These are phyloP conservation scores for Aplysina aerophoba DNA, from an alignment of 37 sponge, comb jelly and placozoan species.

Conservation along the genomic window DNA sequence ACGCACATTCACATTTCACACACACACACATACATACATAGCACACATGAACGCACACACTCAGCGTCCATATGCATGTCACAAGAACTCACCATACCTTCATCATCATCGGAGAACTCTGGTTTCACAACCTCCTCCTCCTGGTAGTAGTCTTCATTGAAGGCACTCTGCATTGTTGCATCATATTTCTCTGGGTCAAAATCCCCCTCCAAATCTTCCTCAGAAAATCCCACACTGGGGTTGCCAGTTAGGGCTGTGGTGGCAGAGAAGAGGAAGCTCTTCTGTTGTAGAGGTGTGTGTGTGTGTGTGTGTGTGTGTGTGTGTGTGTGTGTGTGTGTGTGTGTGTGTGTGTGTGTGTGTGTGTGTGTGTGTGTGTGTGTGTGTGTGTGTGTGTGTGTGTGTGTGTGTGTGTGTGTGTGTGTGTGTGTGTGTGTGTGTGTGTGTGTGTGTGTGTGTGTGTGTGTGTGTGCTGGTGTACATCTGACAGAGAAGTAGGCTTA, in stretches of 20 bases:
- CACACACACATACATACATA: constrained; percentile 23
- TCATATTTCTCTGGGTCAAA: constrained; percentile 91
- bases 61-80: too few relatives aligned
- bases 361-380: too few relatives aligned
- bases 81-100: constrained; percentile 13
- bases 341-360: too few relatives aligned
- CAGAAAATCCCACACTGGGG: constrained; percentile 70
- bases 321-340: too few relatives aligned
- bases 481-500: too few relatives aligned
- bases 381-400: too few relatives aligned
- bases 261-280: background rate
- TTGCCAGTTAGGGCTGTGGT: constrained; percentile 76
- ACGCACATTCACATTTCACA: constrained; percentile 3
- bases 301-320: too few relatives aligned
- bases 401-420: too few relatives aligned
- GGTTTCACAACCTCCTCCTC: constrained; percentile 69
- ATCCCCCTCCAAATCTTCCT: constrained; percentile 77
- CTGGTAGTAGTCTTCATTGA: constrained; percentile 68
- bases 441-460: too few relatives aligned
- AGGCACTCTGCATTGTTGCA: constrained; percentile 67
- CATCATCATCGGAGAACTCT: constrained; percentile 64
- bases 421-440: too few relatives aligned
- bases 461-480: too few relatives aligned
- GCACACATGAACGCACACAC: background rate
- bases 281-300: too few relatives aligned